Evolutionary conservation across 2,888 invertebrate species (phyloP).

Genomic region (Caenorhabditis drosophilae): DNA sequence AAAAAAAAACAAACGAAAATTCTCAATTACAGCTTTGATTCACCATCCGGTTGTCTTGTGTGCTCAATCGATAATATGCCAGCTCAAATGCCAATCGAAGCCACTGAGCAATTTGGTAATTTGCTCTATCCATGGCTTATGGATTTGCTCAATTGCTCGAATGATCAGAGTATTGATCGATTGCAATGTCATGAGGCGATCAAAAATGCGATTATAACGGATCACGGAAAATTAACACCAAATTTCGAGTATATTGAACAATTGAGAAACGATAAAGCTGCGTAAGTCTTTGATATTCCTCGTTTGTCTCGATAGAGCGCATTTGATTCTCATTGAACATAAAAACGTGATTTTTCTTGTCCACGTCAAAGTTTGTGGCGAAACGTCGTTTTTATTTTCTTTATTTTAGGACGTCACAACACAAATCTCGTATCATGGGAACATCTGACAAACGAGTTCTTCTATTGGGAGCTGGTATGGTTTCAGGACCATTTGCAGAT

Average conservation of each 20-base stretch:
- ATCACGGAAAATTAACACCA: constrained; percentile 88
- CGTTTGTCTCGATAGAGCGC: neutral
- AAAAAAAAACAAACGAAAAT: neutral
- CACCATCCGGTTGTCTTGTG: constrained; percentile 83
- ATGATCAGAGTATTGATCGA: constrained; percentile 61
- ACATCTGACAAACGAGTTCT: constrained; percentile 74
- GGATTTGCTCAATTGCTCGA: constrained; percentile 76
- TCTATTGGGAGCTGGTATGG: constrained; percentile 92
- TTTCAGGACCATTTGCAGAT: constrained; percentile 90
- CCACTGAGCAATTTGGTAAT: constrained; percentile 96
- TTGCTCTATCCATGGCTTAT: constrained; percentile 85
- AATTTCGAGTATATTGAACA: constrained; percentile 94
- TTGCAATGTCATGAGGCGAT: constrained; percentile 67
- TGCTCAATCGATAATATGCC: constrained; percentile 99
- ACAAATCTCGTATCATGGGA: constrained; percentile 77
- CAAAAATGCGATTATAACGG: constrained; percentile 86
- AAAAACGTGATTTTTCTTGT: neutral
- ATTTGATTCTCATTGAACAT: no score
- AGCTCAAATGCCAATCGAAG: constrained; percentile 93
- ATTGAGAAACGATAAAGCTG: constrained; percentile 73
- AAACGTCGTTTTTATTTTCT: constrained; percentile 48
- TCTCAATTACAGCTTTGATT: constrained; percentile 55
- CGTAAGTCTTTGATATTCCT: constrained; percentile 28
- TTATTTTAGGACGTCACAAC: constrained; percentile 77
- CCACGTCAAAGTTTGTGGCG: neutral